Evolutionary conservation across 1,140 invertebrate species (phyloP).

Genomic region (Drosophila quadrilineata): DNA sequence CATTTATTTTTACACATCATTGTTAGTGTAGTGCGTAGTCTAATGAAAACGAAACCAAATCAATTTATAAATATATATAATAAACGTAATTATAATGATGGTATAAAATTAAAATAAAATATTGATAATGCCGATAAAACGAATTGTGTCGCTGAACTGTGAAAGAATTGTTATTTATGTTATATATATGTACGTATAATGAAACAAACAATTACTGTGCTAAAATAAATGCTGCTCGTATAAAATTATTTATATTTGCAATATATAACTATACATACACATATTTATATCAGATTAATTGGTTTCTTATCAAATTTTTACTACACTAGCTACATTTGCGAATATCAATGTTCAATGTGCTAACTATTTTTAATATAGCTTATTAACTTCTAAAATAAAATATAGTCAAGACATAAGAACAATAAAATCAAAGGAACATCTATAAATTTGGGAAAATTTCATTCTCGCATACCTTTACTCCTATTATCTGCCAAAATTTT

Average conservation of each 20-base stretch:
- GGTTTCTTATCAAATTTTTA: slow-evolving; percentile 21
- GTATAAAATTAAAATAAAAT: too few relatives aligned
- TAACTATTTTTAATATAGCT: slow-evolving; percentile 22
- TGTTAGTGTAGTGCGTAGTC: slow-evolving; percentile 76
- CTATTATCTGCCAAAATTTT: too few relatives aligned
- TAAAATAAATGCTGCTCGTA: slow-evolving; percentile 29
- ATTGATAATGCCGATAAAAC: too few relatives aligned
- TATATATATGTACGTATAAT: slow-evolving; percentile 45
- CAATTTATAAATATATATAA: slow-evolving; percentile 33
- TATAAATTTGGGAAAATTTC: too few relatives aligned
- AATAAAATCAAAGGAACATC: too few relatives aligned
- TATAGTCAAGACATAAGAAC: slow-evolving; percentile 22
- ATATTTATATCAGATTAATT: slow-evolving; percentile 28
- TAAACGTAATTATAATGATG: slow-evolving; percentile 60
- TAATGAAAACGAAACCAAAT: slow-evolving; percentile 43
- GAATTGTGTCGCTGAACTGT: slow-evolving; percentile 71
- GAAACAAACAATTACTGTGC: slow-evolving; percentile 23
- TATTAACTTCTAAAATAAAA: slow-evolving; percentile 33
- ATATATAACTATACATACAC: slow-evolving; percentile 9
- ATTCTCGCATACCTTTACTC: too few relatives aligned
- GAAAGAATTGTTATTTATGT: slow-evolving; percentile 65
- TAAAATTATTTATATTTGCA: slow-evolving; percentile 52
- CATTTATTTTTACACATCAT: slow-evolving; percentile 79
- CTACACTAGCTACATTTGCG: slow-evolving; percentile 4
- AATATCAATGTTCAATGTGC: slow-evolving; percentile 16